phyloP scores from a whole-genome alignment of 2,113 vertebrate species.

The Eptesicus fuscus region DNA sequence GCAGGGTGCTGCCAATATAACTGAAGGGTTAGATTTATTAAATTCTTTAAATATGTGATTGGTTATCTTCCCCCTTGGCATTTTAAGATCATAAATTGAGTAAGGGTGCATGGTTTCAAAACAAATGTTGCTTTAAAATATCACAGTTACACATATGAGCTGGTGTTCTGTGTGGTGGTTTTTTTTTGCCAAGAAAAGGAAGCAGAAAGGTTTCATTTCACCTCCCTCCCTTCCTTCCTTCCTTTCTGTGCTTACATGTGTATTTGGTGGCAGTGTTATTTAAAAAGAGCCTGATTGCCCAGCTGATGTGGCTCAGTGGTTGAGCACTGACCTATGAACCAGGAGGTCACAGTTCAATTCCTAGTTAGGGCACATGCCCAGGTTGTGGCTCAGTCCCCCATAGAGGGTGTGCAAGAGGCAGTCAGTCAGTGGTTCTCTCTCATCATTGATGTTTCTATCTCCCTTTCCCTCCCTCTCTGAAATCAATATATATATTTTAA shows the following conservation, averaged over 20 bases:
- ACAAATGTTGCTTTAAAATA: background rate
- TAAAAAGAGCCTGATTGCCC: background rate
- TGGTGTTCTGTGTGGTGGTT: background rate
- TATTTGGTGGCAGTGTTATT: background rate
- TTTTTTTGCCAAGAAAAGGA: background rate
- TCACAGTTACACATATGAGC: background rate
- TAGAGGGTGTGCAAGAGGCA: background rate
- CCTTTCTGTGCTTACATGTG: background rate
- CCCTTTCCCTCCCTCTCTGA: background rate
- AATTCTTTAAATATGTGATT: background rate
- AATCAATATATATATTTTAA: too few relatives aligned
- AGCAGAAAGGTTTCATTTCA: background rate
- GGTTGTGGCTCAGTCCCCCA: background rate
- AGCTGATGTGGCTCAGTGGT: too few relatives aligned
- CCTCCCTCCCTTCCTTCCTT: too few relatives aligned
- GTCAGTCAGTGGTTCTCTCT: background rate
- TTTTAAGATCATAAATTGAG: background rate
- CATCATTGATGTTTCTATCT: background rate
- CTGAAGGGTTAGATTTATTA: background rate
- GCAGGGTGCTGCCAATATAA: background rate
- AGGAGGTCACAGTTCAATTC: background rate
- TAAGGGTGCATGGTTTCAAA: background rate
- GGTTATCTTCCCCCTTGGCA: background rate
- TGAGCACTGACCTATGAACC: too few relatives aligned
- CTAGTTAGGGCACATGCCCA: background rate